A percentile compares a stretch with the other conserved stretches of the same genome.
Evolutionary conservation across 2,888 invertebrate species (phyloP).

Genomic region (Melikaiella ostensackeni): DNA sequence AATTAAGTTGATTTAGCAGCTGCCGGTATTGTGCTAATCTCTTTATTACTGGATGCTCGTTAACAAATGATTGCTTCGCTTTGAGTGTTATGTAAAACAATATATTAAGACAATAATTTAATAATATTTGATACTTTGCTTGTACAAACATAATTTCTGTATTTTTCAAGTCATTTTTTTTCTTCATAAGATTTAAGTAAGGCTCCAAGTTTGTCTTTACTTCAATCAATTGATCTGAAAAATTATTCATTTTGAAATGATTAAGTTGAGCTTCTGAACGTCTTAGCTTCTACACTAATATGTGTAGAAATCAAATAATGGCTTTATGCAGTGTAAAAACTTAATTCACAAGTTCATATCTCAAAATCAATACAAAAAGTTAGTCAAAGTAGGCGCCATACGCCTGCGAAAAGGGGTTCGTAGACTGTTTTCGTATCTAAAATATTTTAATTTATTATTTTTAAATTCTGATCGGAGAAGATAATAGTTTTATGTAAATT

Average conservation of each 20-base stretch:
- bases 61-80: slow-evolving; percentile 84
- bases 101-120: slow-evolving; percentile 92
- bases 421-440: too few species aligned
- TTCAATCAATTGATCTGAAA: slow-evolving; percentile 79
- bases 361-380: too few species aligned
- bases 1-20: slow-evolving; percentile 86
- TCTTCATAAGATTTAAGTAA: slow-evolving; percentile 82
- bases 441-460: too few species aligned
- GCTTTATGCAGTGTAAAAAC: too few species aligned
- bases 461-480: too few species aligned
- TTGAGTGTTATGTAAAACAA: slow-evolving; percentile 91
- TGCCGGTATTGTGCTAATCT: slow-evolving; percentile 89
- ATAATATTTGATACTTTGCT: slow-evolving; percentile 83
- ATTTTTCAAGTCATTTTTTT: slow-evolving; percentile 82
- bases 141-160: slow-evolving; percentile 85
- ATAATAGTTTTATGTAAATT: too few species aligned
- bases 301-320: too few species aligned
- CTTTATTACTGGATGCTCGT: slow-evolving; percentile 94
- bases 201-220: slow-evolving; percentile 84
- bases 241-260: neutral
- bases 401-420: too few species aligned
- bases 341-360: too few species aligned
- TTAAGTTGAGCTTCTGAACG: too few species aligned
- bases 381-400: too few species aligned
- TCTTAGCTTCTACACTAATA: too few species aligned